Evolutionary conservation across 2,888 invertebrate species (phyloP), one percentile per base, ranked within the genome.

Genomic region (Pemphredon lugubris): DNA sequence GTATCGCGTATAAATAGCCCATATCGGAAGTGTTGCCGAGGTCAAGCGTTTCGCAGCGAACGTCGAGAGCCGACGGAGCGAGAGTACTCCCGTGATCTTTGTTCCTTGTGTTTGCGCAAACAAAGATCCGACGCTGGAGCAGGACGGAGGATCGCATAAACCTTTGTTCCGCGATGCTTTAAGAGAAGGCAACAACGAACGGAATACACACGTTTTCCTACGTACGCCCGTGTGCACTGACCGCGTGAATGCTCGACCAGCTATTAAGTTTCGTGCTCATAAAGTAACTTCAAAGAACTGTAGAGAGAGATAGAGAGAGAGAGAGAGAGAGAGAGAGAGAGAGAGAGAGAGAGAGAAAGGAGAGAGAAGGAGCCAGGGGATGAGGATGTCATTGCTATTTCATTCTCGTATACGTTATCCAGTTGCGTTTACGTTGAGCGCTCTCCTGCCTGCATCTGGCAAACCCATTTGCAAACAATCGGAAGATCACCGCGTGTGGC

Each of bases 1-100:
- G 40, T 50, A 60, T 65, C 53, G 47, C 6, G 44, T 30, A 57
- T 39, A 64, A 72, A 61, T 74, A 60, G 74, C 59, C 60, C 67
- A 61, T 51, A 68, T 40, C 61, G 42, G 53, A 39, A 55, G 64
- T 32, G 57, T 57, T 48, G 42, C 64, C 39, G 55, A 58, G 73
- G 66, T 73, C 66, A 71, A 73, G 65, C 57, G 54, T 71, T 61
- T 23, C 55, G 58, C 50, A 66, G 48, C 48, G 48, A 30, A 40
- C 63, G 40, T 32, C 16, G 23, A 45, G n/a, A 16, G 42, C 37
- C 20, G n/a, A n/a, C 9, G 34, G 37, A 44, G 65, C 47, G 61
- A 65, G 51, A 55, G 65, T 53, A 47, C 54, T 47, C 53, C 21
- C 20, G 16, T 23, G 48, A 6, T 58, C 58, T 57, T 61, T 69